Evolutionary conservation across 2,888 invertebrate genomes (phyloP).

Genomic region (Eremobia ochroleuca): DNA sequence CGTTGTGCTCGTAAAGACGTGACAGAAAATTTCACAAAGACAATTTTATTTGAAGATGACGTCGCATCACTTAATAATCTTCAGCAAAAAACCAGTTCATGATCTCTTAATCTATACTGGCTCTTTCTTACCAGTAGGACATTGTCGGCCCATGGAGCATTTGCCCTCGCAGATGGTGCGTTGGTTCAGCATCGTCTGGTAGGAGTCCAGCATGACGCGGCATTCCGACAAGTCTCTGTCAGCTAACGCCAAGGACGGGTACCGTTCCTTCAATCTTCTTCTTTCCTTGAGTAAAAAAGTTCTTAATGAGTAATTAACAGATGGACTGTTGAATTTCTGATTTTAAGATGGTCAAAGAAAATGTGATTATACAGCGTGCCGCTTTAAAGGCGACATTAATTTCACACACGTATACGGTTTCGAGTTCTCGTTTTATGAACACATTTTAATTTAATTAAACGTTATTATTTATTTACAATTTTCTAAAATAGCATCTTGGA

Average conservation of each 20-base stretch:
- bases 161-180: conserved; percentile 96
- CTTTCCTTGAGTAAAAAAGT: conserved; percentile 92
- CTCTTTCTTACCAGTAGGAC: conserved; percentile 94
- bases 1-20: conserved; percentile 10
- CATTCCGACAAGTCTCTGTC: conserved; percentile 95
- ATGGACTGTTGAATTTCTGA: background rate
- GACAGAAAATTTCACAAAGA: conserved; percentile 9
- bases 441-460: too few species aligned
- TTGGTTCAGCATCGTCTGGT: conserved; percentile 95
- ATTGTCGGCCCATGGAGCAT: conserved; percentile 95
- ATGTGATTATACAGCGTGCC: background rate
- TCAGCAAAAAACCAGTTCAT: conserved; percentile 4
- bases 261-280: conserved; percentile 95
- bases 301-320: conserved; percentile 5
- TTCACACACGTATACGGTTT: too few species aligned
- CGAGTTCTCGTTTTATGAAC: too few species aligned
- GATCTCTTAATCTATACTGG: conserved; percentile 1
- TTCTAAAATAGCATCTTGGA: too few species aligned
- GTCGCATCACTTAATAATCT: conserved; percentile 27
- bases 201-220: conserved; percentile 94
- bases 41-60: conserved; percentile 25
- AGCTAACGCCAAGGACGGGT: conserved; percentile 94
- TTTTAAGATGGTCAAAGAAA: background rate
- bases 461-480: too few species aligned
- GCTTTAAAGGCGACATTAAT: too few species aligned